These are phyloP conservation scores for Panagrolaimus sp. DNA, from an alignment of 1,140 invertebrate genomes.

Conservation along the genomic window DNA sequence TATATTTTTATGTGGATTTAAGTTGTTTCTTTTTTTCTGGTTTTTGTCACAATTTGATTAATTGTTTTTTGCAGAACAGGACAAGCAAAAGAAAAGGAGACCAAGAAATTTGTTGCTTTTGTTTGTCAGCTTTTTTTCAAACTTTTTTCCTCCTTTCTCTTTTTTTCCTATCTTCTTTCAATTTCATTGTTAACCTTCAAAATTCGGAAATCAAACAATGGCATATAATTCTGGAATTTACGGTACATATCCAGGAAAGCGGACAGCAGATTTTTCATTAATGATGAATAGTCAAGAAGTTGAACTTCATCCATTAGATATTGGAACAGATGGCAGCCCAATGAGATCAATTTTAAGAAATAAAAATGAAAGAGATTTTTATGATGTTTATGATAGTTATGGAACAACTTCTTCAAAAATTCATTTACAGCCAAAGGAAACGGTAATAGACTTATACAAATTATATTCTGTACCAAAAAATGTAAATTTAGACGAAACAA, in stretches of 20 bases:
- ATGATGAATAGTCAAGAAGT: constrained; percentile 12
- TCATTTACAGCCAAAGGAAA: too few species aligned
- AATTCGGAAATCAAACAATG: background rate
- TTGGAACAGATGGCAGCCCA: background rate
- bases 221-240: constrained; percentile 11
- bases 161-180: background rate
- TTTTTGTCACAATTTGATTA: too few species aligned
- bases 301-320: constrained; percentile 7
- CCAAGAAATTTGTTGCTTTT: too few species aligned
- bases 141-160: too few species aligned
- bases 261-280: constrained; percentile 19
- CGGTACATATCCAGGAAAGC: constrained; percentile 25
- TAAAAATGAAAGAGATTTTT: constrained; percentile 9
- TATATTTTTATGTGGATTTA: too few species aligned
- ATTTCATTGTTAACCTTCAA: background rate
- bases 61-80: too few species aligned
- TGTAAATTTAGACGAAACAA: constrained; percentile 13
- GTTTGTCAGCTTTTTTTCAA: too few species aligned
- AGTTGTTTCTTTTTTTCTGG: too few species aligned
- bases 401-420: background rate
- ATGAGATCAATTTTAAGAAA: constrained; percentile 3
- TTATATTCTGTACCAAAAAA: background rate
- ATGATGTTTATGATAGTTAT: constrained; percentile 14
- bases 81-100: too few species aligned
- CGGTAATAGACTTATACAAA: too few species aligned